phyloP scores from a whole-genome alignment of 2,797 vertebrate species.

The Fratercula arctica region DNA sequence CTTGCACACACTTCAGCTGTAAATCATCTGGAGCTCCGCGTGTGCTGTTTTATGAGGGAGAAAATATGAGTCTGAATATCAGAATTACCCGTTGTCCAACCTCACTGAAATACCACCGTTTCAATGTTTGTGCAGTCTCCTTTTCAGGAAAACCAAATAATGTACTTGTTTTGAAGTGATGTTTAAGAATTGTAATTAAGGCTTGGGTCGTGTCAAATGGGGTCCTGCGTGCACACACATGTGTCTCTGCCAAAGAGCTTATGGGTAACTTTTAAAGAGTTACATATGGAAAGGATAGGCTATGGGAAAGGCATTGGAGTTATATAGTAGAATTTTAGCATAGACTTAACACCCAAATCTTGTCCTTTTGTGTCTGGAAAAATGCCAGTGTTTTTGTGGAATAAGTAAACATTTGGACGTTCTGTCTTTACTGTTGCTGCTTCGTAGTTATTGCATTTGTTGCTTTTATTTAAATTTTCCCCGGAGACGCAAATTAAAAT shows the following conservation, averaged over 20 bases:
- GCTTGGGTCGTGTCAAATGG: rapidly evolving
- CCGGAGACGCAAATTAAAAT: neutral
- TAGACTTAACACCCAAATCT: neutral
- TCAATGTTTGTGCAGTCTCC: rapidly evolving
- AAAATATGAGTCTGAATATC: neutral
- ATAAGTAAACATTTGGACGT: neutral
- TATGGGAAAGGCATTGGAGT: neutral
- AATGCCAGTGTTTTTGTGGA: neutral
- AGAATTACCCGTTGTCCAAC: neutral
- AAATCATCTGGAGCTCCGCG: neutral
- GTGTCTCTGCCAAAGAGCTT: neutral
- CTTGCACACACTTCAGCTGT: neutral
- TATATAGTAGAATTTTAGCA: neutral
- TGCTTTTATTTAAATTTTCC: neutral
- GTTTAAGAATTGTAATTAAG: neutral
- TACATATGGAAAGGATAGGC: neutral
- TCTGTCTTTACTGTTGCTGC: neutral
- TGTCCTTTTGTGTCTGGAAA: neutral
- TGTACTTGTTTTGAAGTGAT: neutral
- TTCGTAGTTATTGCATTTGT: neutral
- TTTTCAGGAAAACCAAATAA: neutral
- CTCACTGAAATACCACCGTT: neutral
- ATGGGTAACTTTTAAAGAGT: neutral
- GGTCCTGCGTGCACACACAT: no score
- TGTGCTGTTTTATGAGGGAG: neutral